A percentile compares a stretch with the other conserved stretches of the same genome.
Conservation (phyloP, 30 jellyfish, hydroid and myxozoan genomes). For the Aurelia aurita region DNA sequence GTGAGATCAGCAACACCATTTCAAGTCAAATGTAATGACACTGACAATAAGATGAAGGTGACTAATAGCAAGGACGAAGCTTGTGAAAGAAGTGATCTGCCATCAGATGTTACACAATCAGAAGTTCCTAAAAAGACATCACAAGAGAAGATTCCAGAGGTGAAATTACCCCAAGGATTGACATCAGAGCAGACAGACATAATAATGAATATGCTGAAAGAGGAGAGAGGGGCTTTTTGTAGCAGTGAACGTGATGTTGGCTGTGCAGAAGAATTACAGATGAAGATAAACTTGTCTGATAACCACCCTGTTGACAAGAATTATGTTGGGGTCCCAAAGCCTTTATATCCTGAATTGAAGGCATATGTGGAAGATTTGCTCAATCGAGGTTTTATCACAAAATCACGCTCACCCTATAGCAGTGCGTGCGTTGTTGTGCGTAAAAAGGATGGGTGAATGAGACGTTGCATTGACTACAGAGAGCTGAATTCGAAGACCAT, state of each 20-base stretch:
- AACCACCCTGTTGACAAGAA: slow-evolving; percentile 28
- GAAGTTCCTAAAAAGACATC: not conserved
- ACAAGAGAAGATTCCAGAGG: not conserved
- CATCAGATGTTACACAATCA: too few relatives aligned
- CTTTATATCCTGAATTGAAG: slow-evolving; percentile 27
- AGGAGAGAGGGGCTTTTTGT: slow-evolving; percentile 38
- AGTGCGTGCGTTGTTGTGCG: slow-evolving; percentile 27
- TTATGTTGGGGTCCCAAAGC: slow-evolving; percentile 18
- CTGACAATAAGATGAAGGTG: not conserved
- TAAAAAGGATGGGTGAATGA: slow-evolving; percentile 30
- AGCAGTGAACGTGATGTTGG: slow-evolving; percentile 33
- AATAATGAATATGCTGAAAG: slow-evolving; percentile 11
- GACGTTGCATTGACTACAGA: slow-evolving; percentile 30
- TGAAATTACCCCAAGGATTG: slow-evolving; percentile 2
- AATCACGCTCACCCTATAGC: not conserved
- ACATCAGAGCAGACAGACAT: slow-evolving; percentile 9
- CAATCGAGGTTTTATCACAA: slow-evolving; percentile 33
- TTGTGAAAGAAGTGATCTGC: not conserved
- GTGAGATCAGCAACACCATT: slow-evolving; percentile 53
- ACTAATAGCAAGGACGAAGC: not conserved
- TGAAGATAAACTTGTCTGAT: slow-evolving; percentile 20
- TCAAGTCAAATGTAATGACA: too few relatives aligned
- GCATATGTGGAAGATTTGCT: slow-evolving; percentile 31
- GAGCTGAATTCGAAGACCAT: slow-evolving; percentile 10
- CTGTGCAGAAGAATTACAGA: slow-evolving; percentile 28